Evolutionary conservation across 2,797 vertebrate species (phyloP), one percentile per base, ranked within the genome.

Genomic region (Tokudaia muenninki): DNA sequence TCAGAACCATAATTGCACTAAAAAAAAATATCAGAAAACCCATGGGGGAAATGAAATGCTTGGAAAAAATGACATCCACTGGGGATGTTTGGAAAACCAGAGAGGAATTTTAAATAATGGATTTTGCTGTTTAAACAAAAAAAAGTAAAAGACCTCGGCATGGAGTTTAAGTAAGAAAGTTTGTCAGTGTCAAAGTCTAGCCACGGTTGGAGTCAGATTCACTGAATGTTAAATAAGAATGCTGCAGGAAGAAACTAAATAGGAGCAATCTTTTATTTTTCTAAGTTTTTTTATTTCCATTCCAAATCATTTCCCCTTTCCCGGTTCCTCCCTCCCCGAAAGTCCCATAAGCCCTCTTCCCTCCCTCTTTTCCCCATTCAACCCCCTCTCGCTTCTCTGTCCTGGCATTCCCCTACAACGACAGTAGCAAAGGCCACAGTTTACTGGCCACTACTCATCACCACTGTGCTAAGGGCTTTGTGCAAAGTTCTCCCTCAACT

Each of bases 141-240:
- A 75, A 47, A 17, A 52, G 6, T 16, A 11, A 11, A 47, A 21
- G 26, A 47, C 80, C 57, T 63, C 19, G 0, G 16, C 57, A 70
- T 26, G 24, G 70, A 96, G 92, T 82, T 92, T 94, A 92, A 95
- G 52, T 88, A 87, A 72, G 11, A 61, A 94, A 93, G 57, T 96
- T 87, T 90, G 94, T 79, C 93, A 91, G 6, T 72, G 67, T 96
- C 93, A 91, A 90, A 94, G 26, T 67, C 74, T 70, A 83, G 14
- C 52, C 67, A 94, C 12, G 7, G 34, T 22, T 59, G 34, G 50
- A 83, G 29, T 61, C 81, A 63, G 55, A 34, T 29, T 82, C 55
- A 34, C 37, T 75, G 52, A 90, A 34, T 74, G 14, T 88, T 82
- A 88, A 44, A 41, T 67, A 91, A 95, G 52, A 24, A 57, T 81